Conservation (phyloP, 1,140 invertebrate genomes). For the Andricus grossulariae region DNA sequence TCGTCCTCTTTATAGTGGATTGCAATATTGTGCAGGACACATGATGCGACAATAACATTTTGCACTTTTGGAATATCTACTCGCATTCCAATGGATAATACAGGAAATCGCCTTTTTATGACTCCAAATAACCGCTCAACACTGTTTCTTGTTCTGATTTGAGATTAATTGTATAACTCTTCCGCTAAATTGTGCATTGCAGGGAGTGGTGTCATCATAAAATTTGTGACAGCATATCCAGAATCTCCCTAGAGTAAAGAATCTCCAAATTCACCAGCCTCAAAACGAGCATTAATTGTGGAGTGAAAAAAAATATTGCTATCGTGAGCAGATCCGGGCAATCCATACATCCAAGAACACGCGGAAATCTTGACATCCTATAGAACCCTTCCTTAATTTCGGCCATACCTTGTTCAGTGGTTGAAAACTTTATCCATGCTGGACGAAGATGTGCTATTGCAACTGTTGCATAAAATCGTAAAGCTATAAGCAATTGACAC, state of each 20-base stretch:
- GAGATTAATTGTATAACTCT: too few relatives aligned
- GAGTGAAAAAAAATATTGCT: slow-evolving; percentile 57
- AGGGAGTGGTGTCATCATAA: slow-evolving; percentile 50
- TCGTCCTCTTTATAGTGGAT: neutral
- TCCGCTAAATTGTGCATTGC: slow-evolving; percentile 39
- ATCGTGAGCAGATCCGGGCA: slow-evolving; percentile 59
- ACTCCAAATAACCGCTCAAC: slow-evolving; percentile 58
- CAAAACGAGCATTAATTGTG: slow-evolving; percentile 46
- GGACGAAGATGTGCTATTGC: neutral
- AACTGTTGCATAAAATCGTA: neutral
- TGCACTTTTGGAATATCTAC: neutral
- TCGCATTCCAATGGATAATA: slow-evolving; percentile 37
- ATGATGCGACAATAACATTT: neutral
- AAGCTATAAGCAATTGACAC: neutral
- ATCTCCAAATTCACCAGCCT: slow-evolving; percentile 44
- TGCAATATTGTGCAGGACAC: neutral
- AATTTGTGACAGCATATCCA: slow-evolving; percentile 44
- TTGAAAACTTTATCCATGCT: neutral
- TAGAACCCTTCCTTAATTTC: neutral
- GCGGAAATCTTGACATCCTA: neutral
- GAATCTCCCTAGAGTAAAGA: slow-evolving; percentile 47
- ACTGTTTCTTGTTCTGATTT: slow-evolving; percentile 56
- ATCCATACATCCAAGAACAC: neutral
- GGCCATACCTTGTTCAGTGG: neutral
- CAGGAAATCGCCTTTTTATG: slow-evolving; percentile 53